Conservation (phyloP, 1,140 invertebrate species). For the Hormaphis cornu region DNA sequence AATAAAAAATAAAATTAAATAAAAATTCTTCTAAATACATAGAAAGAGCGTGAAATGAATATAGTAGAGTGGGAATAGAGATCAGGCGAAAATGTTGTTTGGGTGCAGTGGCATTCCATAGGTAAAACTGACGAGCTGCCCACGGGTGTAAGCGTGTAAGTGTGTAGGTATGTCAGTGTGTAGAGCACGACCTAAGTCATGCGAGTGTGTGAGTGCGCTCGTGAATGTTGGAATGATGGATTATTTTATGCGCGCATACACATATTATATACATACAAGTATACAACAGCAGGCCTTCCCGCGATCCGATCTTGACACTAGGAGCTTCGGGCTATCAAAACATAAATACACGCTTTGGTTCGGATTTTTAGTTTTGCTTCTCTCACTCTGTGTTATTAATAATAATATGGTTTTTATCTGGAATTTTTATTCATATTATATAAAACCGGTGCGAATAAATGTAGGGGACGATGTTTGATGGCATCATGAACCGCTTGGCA, state of each 20-base stretch:
- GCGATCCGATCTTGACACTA: slow-evolving; percentile 26
- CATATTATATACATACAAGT: neutral
- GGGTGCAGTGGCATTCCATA: slow-evolving; percentile 32
- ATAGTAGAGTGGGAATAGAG: neutral
- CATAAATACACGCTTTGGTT: slow-evolving; percentile 22
- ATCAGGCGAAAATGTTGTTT: slow-evolving; percentile 30
- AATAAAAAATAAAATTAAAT: neutral
- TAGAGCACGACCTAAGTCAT: neutral
- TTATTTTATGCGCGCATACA: slow-evolving; percentile 29
- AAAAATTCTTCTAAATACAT: neutral
- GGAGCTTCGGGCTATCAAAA: slow-evolving; percentile 29
- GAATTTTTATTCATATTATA: slow-evolving; percentile 16
- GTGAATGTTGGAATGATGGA: slow-evolving; percentile 32
- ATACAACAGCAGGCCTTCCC: slow-evolving; percentile 8
- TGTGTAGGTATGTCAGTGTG: neutral
- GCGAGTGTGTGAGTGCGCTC: neutral
- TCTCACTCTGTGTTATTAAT: slow-evolving; percentile 2
- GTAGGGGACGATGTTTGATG: neutral
- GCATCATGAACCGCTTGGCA: neutral
- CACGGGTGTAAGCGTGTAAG: slow-evolving; percentile 1
- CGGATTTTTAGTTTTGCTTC: slow-evolving; percentile 6
- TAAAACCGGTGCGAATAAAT: slow-evolving; percentile 26
- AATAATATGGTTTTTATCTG: slow-evolving; percentile 7
- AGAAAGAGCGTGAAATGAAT: neutral
- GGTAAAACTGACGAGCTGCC: slow-evolving; percentile 28